Base-by-base conservation (phyloP, 2,888 invertebrate genomes). In the Nineta flava region DNA sequence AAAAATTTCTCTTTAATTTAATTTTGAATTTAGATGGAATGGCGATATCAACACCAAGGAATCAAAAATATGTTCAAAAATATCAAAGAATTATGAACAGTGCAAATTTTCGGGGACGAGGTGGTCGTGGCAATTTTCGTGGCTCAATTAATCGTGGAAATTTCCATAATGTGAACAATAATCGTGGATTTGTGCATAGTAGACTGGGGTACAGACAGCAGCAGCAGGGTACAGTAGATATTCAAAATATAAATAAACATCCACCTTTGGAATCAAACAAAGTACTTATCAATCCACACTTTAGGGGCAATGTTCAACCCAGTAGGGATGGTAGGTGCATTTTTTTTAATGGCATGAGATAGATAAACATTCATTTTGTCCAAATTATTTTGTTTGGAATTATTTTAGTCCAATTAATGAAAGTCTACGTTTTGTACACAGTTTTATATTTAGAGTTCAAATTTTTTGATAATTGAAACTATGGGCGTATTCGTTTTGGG, bases 211-310 rank as follows among this genome's bases (percentile, higher is more conserved):
- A 49, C 46, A 13, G 32, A 47, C 41, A 47, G 47, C 15, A 31
- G 19, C 35, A 17, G 21, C 44, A 44, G 12, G 32, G 32, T 40
- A 26, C 15, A 9, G n/a, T n/a, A n/a, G 16, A 43, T 12, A n/a
- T 19, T 7, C 26, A 16, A 15, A 43, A 17, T 26, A 21, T 21
- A 21, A 26, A 26, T 26, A 26, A 26, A 26, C 19, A 19, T 16
- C 26, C 2, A 19, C 34, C 19, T 12, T 17, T 16, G 6, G 49
- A 49, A 45, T 49, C 49, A 12, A 77, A 73, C 65, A 83, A 76
- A 61, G 83, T 74, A 61, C 71, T 74, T 58, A 83, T 79, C 59
- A 83, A 76, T 68, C 86, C 77, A 7, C 78, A 79, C 60, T 80
- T 76, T 57, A 74, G 76, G 62, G 81, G 75, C 13, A 72, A 68